Evolutionary conservation across 2,888 invertebrate genomes (phyloP).

Genomic region (Orthonychiurus folsomi): DNA sequence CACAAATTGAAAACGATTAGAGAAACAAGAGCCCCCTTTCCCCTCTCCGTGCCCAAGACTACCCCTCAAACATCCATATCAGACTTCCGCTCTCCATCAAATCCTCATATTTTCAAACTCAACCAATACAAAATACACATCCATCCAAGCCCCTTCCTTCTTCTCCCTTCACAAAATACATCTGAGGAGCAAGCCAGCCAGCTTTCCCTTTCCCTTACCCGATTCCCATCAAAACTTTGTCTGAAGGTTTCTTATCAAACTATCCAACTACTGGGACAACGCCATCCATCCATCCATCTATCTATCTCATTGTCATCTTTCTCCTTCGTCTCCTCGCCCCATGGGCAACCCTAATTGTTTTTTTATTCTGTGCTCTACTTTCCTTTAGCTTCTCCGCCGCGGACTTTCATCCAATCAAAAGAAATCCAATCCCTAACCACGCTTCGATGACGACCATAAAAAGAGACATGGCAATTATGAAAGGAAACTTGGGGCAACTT

Average conservation of each 20-base stretch:
- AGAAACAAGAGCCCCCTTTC: conserved; percentile 22
- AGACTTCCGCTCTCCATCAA: conserved; percentile 16
- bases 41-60: neutral
- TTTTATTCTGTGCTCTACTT: neutral
- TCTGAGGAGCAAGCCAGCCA: no score
- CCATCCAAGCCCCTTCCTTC: neutral
- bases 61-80: conserved; percentile 10
- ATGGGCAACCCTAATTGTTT: neutral
- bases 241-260: no score
- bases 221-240: no score
- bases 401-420: no score
- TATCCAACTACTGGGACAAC: no score
- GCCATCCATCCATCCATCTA: no score
- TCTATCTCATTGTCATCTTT: neutral
- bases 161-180: neutral
- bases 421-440: no score
- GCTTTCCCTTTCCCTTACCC: no score
- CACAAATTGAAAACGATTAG: conserved; percentile 32
- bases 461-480: no score
- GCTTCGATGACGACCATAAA: no score
- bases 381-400: no score
- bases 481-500: no score
- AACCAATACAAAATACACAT: conserved; percentile 1
- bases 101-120: conserved; percentile 22
- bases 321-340: neutral